phyloP scores from a whole-genome alignment of 2,113 vertebrate genomes.

The Clarias magur region DNA sequence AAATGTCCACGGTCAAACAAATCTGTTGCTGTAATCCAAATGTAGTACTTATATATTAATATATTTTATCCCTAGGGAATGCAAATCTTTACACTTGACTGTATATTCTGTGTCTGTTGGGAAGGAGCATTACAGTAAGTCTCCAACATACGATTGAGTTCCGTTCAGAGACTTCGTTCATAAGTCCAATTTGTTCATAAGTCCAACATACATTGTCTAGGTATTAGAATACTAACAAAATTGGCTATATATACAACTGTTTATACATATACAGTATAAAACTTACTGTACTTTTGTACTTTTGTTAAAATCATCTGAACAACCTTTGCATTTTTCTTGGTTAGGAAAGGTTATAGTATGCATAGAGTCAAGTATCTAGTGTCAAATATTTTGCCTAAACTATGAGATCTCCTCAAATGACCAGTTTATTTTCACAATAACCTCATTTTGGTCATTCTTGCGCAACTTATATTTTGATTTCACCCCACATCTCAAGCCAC shows the following conservation, averaged over 20 bases:
- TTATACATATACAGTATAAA: too few species aligned
- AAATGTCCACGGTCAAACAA: background rate
- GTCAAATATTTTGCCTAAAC: background rate
- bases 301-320: background rate
- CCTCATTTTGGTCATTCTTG: background rate
- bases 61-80: background rate
- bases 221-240: too few species aligned
- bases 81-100: background rate
- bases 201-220: too few species aligned
- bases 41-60: background rate
- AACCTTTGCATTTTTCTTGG: background rate
- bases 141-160: too few species aligned
- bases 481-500: background rate
- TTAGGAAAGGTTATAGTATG: background rate
- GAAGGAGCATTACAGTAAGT: background rate
- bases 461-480: conserved; percentile 11
- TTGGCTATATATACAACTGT: too few species aligned
- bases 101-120: background rate
- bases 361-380: background rate
- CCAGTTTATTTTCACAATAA: background rate
- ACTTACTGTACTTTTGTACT: background rate
- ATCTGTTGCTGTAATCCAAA: background rate
- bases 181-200: too few species aligned
- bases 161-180: too few species aligned
- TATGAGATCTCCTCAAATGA: background rate